Conservation (phyloP, 2,113 vertebrate genomes). For the Alosa alosa region DNA sequence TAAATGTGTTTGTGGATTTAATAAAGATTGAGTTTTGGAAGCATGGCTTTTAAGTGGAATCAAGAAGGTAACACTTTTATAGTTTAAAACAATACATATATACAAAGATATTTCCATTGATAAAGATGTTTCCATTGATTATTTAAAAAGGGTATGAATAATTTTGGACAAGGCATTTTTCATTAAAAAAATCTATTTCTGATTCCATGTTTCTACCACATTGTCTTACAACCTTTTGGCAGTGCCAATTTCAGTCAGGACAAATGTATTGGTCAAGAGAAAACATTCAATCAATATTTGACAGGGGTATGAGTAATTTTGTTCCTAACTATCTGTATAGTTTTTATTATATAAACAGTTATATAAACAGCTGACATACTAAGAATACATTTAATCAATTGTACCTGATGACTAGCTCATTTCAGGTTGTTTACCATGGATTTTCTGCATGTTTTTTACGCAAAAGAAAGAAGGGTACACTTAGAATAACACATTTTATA, state of each 20-base stretch:
- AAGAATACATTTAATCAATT: background rate
- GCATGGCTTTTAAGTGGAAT: background rate
- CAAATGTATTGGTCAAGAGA: too few species aligned
- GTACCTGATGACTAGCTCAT: background rate
- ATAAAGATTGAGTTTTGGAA: background rate
- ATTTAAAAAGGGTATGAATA: too few species aligned
- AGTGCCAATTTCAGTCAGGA: too few species aligned
- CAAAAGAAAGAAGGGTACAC: background rate
- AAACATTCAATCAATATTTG: too few species aligned
- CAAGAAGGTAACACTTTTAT: background rate
- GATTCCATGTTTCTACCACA: too few species aligned
- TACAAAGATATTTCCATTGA: too few species aligned
- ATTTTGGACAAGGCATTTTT: too few species aligned
- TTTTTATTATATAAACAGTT: background rate
- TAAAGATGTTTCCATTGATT: too few species aligned
- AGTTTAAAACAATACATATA: background rate
- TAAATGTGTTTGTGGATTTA: background rate
- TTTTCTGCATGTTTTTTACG: background rate
- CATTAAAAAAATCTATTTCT: too few species aligned
- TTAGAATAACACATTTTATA: background rate
- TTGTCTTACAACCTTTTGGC: too few species aligned
- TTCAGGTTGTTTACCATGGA: background rate
- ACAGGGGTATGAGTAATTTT: too few species aligned
- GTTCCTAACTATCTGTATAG: too few species aligned
- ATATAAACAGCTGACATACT: background rate